phyloP scores from a whole-genome alignment of 1,140 invertebrate species.

The Dendroctonus ponderosae region DNA sequence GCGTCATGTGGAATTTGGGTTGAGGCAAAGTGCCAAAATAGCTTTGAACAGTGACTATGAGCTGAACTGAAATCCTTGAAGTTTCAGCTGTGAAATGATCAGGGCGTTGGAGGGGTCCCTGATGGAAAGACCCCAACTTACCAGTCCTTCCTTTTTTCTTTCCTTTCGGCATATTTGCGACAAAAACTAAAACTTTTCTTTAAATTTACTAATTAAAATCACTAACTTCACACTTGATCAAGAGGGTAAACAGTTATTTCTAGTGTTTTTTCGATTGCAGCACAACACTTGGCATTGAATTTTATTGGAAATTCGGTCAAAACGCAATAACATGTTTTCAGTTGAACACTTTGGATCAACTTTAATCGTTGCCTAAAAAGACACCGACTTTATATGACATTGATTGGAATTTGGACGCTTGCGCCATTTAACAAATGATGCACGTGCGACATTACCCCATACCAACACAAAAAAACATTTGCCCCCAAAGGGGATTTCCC shows the following conservation, averaged over 20 bases:
- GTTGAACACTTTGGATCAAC: slow-evolving; percentile 43
- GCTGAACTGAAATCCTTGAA: too few species aligned
- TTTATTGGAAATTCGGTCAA: slow-evolving; percentile 43
- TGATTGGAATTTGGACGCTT: slow-evolving; percentile 26
- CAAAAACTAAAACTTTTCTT: slow-evolving; percentile 43
- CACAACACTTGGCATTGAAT: slow-evolving; percentile 49
- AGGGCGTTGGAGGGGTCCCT: too few species aligned
- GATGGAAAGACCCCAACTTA: slow-evolving; percentile 33
- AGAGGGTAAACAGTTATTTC: slow-evolving; percentile 50
- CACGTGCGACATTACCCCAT: too few species aligned
- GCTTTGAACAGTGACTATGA: too few species aligned
- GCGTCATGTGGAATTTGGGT: too few species aligned
- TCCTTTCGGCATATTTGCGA: slow-evolving; percentile 49
- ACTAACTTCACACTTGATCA: slow-evolving; percentile 50
- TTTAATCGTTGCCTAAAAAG: slow-evolving; percentile 32
- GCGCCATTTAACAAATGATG: neutral
- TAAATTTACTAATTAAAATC: slow-evolving; percentile 48
- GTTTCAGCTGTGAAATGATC: too few species aligned
- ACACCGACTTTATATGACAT: slow-evolving; percentile 24
- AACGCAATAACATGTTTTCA: slow-evolving; percentile 51
- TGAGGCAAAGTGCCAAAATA: too few species aligned
- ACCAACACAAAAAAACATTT: too few species aligned
- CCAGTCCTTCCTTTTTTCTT: slow-evolving; percentile 51
- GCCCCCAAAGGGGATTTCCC: too few species aligned
- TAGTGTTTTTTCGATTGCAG: slow-evolving; percentile 45